A percentile compares a stretch with the other conserved stretches of the same genome.
These are phyloP conservation scores for Heliconius hewitsoni DNA, from an alignment of 1,140 invertebrate genomes.

Conservation along the genomic window DNA sequence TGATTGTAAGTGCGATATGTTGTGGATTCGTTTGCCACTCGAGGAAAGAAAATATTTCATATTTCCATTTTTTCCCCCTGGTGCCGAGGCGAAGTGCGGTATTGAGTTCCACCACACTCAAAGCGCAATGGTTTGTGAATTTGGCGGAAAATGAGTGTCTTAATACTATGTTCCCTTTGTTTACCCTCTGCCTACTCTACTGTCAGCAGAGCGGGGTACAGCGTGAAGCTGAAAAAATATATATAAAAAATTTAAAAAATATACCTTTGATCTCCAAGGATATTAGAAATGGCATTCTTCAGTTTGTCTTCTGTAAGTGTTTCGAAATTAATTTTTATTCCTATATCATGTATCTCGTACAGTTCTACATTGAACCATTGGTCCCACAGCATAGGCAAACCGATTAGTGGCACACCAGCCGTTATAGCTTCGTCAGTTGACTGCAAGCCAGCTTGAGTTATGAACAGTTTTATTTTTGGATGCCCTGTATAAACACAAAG, in stretches of 20 bases:
- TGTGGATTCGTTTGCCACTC: too few species aligned
- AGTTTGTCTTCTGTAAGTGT: constrained; percentile 75
- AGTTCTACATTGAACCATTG: constrained; percentile 38
- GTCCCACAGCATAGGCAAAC: constrained; percentile 49
- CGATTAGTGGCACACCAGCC: constrained; percentile 14
- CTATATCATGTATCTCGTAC: constrained; percentile 27
- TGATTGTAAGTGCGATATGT: too few species aligned
- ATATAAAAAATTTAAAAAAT: background rate
- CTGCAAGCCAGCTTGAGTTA: constrained; percentile 1
- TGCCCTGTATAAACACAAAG: background rate
- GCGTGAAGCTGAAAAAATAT: too few species aligned
- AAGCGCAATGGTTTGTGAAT: too few species aligned
- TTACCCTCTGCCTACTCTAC: too few species aligned
- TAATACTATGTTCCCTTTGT: too few species aligned
- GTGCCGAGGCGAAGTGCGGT: too few species aligned
- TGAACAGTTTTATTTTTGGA: background rate
- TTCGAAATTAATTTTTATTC: constrained; percentile 26
- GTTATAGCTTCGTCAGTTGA: constrained; percentile 1
- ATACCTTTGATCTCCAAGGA: constrained; percentile 24
- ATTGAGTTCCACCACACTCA: too few species aligned
- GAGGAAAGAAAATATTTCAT: too few species aligned
- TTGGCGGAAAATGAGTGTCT: too few species aligned
- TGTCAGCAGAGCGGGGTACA: too few species aligned
- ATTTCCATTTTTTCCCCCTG: too few species aligned
- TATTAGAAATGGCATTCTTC: constrained; percentile 41